phyloP scores from a whole-genome alignment of 2,797 vertebrate species.

The Semotilus atromaculatus region DNA sequence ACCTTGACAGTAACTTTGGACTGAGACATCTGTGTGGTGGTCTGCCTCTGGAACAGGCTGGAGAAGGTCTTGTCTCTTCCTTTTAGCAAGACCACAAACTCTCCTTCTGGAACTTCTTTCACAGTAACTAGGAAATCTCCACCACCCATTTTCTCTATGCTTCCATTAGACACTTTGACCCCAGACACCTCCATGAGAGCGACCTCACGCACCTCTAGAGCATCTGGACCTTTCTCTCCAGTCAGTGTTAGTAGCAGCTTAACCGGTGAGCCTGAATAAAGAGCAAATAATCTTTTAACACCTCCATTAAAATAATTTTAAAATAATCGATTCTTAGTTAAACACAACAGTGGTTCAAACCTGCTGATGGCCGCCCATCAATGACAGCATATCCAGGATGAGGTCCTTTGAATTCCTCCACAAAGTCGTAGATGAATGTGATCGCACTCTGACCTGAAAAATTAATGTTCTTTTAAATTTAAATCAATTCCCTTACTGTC shows the following conservation, averaged over 20 bases:
- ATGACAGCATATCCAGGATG: slow-evolving; percentile 76
- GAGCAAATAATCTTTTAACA: not conserved
- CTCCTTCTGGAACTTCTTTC: slow-evolving; percentile 65
- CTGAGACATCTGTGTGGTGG: slow-evolving; percentile 75
- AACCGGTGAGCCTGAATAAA: slow-evolving; percentile 65
- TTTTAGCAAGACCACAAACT: slow-evolving; percentile 73
- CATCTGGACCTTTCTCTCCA: slow-evolving; percentile 71
- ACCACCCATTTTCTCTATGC: slow-evolving; percentile 62
- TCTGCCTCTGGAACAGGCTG: slow-evolving; percentile 76
- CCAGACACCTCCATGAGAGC: slow-evolving; percentile 66
- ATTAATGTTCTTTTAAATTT: not conserved
- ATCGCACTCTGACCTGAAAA: slow-evolving; percentile 76
- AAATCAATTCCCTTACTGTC: not conserved
- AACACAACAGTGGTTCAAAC: slow-evolving; percentile 53
- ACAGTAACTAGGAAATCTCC: slow-evolving; percentile 72
- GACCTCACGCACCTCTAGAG: slow-evolving; percentile 61
- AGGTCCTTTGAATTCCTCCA: slow-evolving; percentile 74
- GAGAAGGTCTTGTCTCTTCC: slow-evolving; percentile 70
- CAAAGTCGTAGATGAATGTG: slow-evolving; percentile 78
- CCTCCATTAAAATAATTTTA: not conserved
- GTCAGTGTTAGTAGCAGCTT: slow-evolving; percentile 72
- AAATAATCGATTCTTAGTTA: not conserved
- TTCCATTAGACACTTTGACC: slow-evolving; percentile 56
- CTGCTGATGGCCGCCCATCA: slow-evolving; percentile 73
- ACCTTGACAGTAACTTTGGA: slow-evolving; percentile 75